These are phyloP conservation scores for Syritta pipiens DNA, from an alignment of 2,888 invertebrate genomes.

Conservation along the genomic window DNA sequence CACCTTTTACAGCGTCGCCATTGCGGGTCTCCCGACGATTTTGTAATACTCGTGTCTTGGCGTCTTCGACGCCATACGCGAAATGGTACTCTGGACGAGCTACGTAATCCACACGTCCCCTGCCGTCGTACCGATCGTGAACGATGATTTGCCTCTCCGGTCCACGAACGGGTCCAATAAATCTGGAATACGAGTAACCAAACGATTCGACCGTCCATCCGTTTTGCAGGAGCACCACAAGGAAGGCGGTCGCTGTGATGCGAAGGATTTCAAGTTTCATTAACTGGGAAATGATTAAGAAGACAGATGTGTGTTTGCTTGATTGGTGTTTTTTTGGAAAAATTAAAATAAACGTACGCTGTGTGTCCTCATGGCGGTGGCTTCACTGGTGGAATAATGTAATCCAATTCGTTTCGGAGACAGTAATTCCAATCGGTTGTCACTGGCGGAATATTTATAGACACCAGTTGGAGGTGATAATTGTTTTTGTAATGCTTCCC, in stretches of 20 bases:
- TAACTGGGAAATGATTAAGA: conserved; percentile 63
- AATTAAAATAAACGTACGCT: conserved; percentile 28
- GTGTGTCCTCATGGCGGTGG: conserved; percentile 33
- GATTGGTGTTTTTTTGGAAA: conserved; percentile 7
- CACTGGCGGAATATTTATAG: conserved; percentile 60
- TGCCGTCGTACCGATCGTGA: conserved; percentile 75
- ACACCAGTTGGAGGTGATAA: conserved; percentile 49
- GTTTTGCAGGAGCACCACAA: conserved; percentile 46
- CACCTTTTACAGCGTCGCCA: conserved; percentile 86
- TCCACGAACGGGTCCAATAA: conserved; percentile 88
- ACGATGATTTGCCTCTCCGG: conserved; percentile 78
- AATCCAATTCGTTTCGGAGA: conserved; percentile 52
- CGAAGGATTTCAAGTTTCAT: conserved; percentile 37
- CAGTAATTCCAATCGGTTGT: conserved; percentile 53
- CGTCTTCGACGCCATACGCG: conserved; percentile 88
- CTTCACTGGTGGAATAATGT: conserved; percentile 24
- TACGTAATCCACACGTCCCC: conserved; percentile 84
- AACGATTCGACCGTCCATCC: conserved; percentile 73
- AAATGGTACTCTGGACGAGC: conserved; percentile 88
- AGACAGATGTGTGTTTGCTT: conserved; percentile 3
- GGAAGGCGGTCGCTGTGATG: conserved; percentile 20
- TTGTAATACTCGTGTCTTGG: conserved; percentile 86
- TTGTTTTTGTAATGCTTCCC: conserved; percentile 54
- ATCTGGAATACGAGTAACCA: conserved; percentile 86
- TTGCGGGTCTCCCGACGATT: conserved; percentile 86